Base-by-base conservation (phyloP, 2,797 vertebrate species). In the Calcarius lapponicus region DNA sequence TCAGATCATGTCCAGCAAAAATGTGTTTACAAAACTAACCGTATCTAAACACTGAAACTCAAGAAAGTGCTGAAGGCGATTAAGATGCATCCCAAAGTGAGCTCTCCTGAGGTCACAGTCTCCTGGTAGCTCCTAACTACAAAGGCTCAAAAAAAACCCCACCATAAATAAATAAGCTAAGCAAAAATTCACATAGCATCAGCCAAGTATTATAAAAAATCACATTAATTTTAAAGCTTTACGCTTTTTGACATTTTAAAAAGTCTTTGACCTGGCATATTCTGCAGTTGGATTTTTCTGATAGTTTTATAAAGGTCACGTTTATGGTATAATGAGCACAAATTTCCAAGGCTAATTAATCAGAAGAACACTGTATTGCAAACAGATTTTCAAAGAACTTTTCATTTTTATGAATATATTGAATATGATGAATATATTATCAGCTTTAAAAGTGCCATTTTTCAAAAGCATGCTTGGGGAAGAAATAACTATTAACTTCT, bases 311-410 rank as follows among this genome's bases (percentile, higher is more conserved):
- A 98, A 98, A 97, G 97, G 97, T 97, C 96, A 97, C 94, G 88
- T 97, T 98, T 97, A 97, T 93, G 96, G 95, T 97, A 95, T 97
- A 97, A 97, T 95, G 95, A 97, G 84, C 93, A 96, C 92, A 97
- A 88, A 97, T 97, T 97, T 97, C 93, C 95, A 97, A 96, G 86
- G 90, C 75, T 92, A 97, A 97, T 97, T 97, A 98, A 97, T 98
- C 95, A 96, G 73, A 96, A 90, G 24, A 96, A 95, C 71, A 86
- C 60, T 92, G 80, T 83, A 95, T 80, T 92, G 79, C 92, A 97
- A 97, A 96, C 50, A 95, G 90, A 95, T 93, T 97, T 96, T 94
- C 88, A 93, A 92, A 82, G 60, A 94, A 54, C 86, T 90, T 95
- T 92, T 91, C 67, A 56, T 76, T 96, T 95, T 95, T 93, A 94